phyloP scores from a whole-genome alignment of 2,888 invertebrate genomes.

The Leucophenga maculata region DNA sequence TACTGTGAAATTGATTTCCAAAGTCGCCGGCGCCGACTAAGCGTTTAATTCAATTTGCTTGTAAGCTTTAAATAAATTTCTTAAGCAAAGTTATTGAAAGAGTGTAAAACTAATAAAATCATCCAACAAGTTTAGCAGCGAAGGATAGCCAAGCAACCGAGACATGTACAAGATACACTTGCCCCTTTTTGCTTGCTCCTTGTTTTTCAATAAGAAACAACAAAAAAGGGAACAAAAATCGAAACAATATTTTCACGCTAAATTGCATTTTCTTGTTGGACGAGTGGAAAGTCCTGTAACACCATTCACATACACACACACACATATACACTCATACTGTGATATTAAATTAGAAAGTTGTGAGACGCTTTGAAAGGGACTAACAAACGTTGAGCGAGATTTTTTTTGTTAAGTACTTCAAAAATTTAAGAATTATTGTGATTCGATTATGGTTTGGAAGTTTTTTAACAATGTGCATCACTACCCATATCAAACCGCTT shows the following conservation, averaged over 20 bases:
- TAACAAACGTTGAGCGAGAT: no score
- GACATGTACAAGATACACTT: no score
- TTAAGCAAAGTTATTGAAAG: slow-evolving; percentile 30
- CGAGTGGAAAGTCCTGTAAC: slow-evolving; percentile 27
- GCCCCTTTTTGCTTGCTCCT: no score
- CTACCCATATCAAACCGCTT: no score
- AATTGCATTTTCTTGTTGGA: slow-evolving; percentile 49
- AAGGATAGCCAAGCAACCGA: background rate
- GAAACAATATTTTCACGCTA: slow-evolving; percentile 42
- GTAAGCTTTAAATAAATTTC: slow-evolving; percentile 29
- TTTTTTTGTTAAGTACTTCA: no score
- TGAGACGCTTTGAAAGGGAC: background rate
- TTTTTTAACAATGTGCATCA: no score
- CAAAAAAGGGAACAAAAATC: slow-evolving; percentile 22
- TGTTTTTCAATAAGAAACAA: slow-evolving; percentile 1
- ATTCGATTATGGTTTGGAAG: no score
- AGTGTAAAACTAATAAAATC: slow-evolving; percentile 32
- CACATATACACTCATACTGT: slow-evolving; percentile 2
- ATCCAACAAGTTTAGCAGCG: slow-evolving; percentile 17
- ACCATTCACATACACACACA: slow-evolving; percentile 32
- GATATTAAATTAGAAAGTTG: slow-evolving; percentile 18
- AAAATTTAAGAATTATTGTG: no score
- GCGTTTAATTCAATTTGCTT: slow-evolving; percentile 32
- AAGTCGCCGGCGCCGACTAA: slow-evolving; percentile 21
- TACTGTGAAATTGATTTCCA: slow-evolving; percentile 23